A percentile compares a stretch with the other conserved stretches of the same genome.
Evolutionary conservation across 1,140 invertebrate species (phyloP).

Genomic region (Coptotermes formosanus): DNA sequence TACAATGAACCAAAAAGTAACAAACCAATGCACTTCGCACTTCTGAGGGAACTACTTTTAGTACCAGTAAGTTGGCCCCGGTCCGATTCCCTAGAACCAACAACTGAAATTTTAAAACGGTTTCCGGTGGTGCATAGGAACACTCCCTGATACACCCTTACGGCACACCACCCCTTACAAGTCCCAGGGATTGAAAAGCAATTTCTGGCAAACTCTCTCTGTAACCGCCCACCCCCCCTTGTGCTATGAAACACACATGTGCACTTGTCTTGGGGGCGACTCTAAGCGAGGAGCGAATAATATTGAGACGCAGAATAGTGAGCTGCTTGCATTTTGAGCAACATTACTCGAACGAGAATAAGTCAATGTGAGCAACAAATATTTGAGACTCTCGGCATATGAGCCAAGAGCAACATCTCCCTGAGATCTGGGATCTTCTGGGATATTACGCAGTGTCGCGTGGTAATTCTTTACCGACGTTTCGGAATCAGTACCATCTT

Average conservation of each 20-base stretch:
- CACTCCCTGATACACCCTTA: background rate
- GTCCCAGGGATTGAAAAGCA: background rate
- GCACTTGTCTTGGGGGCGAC: background rate
- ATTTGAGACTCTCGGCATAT: no score
- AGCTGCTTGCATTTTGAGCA: background rate
- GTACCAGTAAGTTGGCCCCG: background rate
- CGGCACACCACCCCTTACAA: background rate
- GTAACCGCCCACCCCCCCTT: background rate
- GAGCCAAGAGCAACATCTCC: no score
- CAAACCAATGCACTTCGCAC: no score
- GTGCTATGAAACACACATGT: background rate
- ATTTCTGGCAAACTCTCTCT: background rate
- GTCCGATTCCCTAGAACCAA: background rate
- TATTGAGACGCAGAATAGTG: background rate
- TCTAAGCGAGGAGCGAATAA: background rate
- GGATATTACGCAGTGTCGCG: no score
- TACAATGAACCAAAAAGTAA: no score
- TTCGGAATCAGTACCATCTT: no score
- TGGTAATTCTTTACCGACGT: no score
- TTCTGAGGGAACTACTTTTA: no score
- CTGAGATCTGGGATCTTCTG: no score
- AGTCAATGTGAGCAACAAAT: no score
- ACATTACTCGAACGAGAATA: no score
- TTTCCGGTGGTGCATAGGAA: background rate
- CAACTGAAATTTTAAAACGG: background rate